These are phyloP conservation scores for Delphinus delphis DNA, from an alignment of 2,113 vertebrate genomes.

Conservation along the genomic window DNA sequence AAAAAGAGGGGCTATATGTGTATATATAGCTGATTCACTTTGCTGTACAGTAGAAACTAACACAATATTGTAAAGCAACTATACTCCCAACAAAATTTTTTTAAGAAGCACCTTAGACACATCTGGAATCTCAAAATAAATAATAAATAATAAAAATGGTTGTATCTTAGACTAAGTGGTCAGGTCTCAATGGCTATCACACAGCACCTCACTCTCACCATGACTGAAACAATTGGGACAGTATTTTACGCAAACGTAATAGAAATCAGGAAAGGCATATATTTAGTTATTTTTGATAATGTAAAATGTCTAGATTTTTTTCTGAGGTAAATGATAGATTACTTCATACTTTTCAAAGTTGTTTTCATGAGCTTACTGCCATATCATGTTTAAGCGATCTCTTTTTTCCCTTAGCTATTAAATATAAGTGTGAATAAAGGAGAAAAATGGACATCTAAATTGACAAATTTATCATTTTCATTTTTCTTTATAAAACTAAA, in stretches of 20 bases:
- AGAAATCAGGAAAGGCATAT: background rate
- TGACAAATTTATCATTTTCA: background rate
- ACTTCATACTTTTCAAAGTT: background rate
- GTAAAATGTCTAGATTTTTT: background rate
- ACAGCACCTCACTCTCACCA: background rate
- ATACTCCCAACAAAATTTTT: too few relatives aligned
- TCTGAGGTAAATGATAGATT: background rate
- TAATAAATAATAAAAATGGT: background rate
- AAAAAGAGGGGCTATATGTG: too few relatives aligned
- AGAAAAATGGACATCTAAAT: background rate
- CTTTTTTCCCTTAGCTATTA: background rate
- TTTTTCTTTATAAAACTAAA: constrained; percentile 1
- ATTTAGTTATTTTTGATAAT: background rate
- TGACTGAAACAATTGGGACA: background rate
- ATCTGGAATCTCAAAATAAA: too few relatives aligned
- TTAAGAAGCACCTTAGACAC: too few relatives aligned
- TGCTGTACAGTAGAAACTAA: too few relatives aligned
- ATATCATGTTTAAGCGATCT: background rate
- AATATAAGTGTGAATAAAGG: background rate
- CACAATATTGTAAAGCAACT: too few relatives aligned
- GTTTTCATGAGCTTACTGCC: background rate
- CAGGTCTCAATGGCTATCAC: background rate
- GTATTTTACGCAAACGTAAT: background rate
- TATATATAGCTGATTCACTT: too few relatives aligned
- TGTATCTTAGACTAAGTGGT: background rate